Evolutionary conservation across 2,797 vertebrate genomes (phyloP).

Genomic region (Galagoides demidoff): DNA sequence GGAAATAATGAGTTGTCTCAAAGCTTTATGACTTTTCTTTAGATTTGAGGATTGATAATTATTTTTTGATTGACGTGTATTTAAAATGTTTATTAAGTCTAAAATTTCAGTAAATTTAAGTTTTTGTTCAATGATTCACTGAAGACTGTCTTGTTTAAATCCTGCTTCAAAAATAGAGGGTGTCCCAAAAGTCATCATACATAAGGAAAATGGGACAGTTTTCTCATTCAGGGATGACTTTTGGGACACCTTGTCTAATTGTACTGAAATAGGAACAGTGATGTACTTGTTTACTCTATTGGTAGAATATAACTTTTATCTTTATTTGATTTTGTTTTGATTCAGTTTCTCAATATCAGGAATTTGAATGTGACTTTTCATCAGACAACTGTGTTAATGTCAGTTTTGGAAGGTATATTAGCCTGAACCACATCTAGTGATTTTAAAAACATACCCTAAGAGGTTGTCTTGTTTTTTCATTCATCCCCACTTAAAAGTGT

Average conservation of each 20-base stretch:
- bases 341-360: neutral
- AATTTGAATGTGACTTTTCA: conserved; percentile 52
- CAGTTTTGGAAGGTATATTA: neutral
- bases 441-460: neutral
- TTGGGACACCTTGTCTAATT: neutral
- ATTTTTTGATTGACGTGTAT: neutral
- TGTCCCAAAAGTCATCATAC: too few species aligned
- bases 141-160: neutral
- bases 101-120: neutral
- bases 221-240: too few species aligned
- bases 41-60: neutral
- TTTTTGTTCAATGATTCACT: neutral
- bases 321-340: conserved; percentile 13
- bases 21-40: neutral
- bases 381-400: neutral
- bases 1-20: neutral
- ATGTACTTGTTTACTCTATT: conserved; percentile 33
- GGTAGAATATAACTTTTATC: neutral
- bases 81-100: neutral
- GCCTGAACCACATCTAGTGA: neutral
- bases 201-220: too few species aligned
- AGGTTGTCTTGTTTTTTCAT: neutral
- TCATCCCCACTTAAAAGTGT: neutral
- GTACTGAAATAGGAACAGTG: neutral
- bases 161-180: neutral